These are phyloP conservation scores for Smittia aterrima DNA, from an alignment of 2,888 invertebrate species.

Conservation along the genomic window DNA sequence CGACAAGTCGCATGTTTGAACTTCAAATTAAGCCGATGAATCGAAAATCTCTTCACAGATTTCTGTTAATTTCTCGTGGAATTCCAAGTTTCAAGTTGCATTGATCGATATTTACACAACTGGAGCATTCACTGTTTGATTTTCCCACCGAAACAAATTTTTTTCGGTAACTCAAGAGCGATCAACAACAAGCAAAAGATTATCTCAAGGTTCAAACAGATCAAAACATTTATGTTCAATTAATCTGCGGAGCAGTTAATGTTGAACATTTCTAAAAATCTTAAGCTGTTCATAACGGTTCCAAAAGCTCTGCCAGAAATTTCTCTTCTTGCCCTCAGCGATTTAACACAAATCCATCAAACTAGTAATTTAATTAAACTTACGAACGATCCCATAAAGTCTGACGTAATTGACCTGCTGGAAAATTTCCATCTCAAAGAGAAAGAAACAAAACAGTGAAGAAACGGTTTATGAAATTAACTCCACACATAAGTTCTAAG, in stretches of 20 bases:
- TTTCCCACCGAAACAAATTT: not conserved
- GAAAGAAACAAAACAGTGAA: not conserved
- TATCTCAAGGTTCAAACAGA: no score
- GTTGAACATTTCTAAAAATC: no score
- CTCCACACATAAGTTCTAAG: not conserved
- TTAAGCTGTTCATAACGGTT: no score
- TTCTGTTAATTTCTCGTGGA: not conserved
- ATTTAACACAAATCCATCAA: no score
- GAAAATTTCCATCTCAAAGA: not conserved
- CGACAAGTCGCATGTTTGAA: no score
- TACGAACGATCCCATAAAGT: not conserved
- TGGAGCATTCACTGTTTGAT: not conserved
- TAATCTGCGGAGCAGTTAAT: no score
- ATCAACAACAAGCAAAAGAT: no score
- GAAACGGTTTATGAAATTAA: not conserved
- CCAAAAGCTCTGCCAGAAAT: no score
- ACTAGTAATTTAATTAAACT: no score
- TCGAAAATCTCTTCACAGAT: not conserved
- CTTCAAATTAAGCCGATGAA: not conserved
- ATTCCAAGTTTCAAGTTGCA: not conserved
- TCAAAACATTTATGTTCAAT: no score
- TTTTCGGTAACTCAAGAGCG: no score
- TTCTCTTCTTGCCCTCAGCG: no score
- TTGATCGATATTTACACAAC: constrained; percentile 1
- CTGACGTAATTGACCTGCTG: not conserved